Evolutionary conservation across 2,797 vertebrate genomes (phyloP), one percentile per base, ranked within the genome.

Genomic region (Potorous gilbertii): DNA sequence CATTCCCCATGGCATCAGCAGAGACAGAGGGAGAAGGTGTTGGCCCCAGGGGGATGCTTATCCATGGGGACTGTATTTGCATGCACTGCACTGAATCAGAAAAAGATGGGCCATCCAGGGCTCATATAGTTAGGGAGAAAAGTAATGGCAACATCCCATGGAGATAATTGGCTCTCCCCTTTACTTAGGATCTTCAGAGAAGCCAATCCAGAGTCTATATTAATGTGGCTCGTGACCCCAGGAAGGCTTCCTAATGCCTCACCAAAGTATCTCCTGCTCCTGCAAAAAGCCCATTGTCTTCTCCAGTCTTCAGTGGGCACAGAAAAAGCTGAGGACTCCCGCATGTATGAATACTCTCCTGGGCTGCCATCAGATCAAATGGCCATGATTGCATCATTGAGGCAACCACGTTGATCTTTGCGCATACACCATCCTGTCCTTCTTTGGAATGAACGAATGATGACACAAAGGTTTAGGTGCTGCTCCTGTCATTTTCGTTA

Each of bases 151-250:
- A 54, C 1, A 28, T 9, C 31, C 56, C 12, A 94, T 34, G 93
- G 94, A 96, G 57, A 74, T 31, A 54, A 5, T 18, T 94, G 34
- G 52, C 12, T 5, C 56, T 92, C 94, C 21, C 92, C n/a, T 93
- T 52, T 92, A 94, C 50, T 94, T 52, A 94, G 93, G 91, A 93
- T 81, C 24, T 94, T 95, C 55, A 90, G 54, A 93, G 94, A 95
- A 91, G 28, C 91, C 87, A 96, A 92, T 90, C 1, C 40, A 55
- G 57, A 95, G 87, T 54, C 9, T 90, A 1, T 12, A 55, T 55
- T 57, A n/a, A 21, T 54, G 46, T 81, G n/a, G 66, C 66, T 81
- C 66, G 0, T 21, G 66, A 40, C 66, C 66, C 66, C n/a, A 81
- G 66, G 66, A 81, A 81, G n/a, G 66, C 18, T 81, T 81, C 18